These are phyloP conservation scores for Drosophila nr. fundita DNA, from an alignment of 2,888 invertebrate genomes.

Conservation along the genomic window DNA sequence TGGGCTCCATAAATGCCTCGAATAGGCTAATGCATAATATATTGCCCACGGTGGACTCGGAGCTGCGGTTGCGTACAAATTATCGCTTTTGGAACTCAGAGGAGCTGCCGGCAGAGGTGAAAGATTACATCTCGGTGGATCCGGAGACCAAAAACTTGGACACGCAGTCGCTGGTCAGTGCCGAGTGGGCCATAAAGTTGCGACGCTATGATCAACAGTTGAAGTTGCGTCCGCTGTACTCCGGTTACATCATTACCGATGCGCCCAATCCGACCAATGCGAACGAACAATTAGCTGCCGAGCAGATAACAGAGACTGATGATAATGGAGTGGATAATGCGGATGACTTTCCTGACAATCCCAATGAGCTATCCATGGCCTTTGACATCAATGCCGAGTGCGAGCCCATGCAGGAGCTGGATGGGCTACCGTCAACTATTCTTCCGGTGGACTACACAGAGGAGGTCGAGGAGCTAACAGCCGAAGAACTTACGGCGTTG, in stretches of 20 bases:
- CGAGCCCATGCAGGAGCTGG: slow-evolving; percentile 86
- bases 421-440: slow-evolving; percentile 57
- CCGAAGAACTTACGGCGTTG: slow-evolving; percentile 81
- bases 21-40: slow-evolving; percentile 88
- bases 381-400: slow-evolving; percentile 89
- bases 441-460: slow-evolving; percentile 85
- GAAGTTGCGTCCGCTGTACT: slow-evolving; percentile 78
- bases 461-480: slow-evolving; percentile 85
- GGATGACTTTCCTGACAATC: slow-evolving; percentile 83
- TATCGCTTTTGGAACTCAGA: slow-evolving; percentile 79
- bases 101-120: slow-evolving; percentile 36
- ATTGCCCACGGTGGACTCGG: slow-evolving; percentile 86
- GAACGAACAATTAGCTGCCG: slow-evolving; percentile 51
- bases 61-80: slow-evolving; percentile 80
- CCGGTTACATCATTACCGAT: slow-evolving; percentile 83
- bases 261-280: slow-evolving; percentile 73
- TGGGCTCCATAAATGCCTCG: slow-evolving; percentile 88
- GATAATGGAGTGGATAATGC: slow-evolving; percentile 83
- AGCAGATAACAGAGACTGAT: slow-evolving; percentile 80
- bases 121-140: slow-evolving; percentile 65
- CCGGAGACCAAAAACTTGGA: slow-evolving; percentile 19
- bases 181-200: slow-evolving; percentile 69
- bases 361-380: slow-evolving; percentile 87
- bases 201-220: slow-evolving; percentile 59
- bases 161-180: slow-evolving; percentile 41